Percentiles rank a stretch among this genome's conserved stretches.
Conservation (phyloP, 1,140 invertebrate species). For the Meteorus sp. region DNA sequence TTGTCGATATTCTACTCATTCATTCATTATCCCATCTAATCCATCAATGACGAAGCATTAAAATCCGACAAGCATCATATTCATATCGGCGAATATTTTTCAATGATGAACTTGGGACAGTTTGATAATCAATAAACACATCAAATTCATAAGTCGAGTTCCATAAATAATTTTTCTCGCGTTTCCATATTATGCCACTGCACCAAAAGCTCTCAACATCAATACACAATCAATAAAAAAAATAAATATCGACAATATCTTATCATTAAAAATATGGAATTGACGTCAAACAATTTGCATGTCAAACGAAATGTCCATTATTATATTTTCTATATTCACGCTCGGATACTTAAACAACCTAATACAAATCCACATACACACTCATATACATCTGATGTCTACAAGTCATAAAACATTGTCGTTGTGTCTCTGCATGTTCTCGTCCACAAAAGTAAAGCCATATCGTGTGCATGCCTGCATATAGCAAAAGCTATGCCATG, state of each 20-base stretch:
- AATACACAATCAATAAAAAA: background rate
- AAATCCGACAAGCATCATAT: too few relatives aligned
- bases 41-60: too few relatives aligned
- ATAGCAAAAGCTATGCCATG: conserved; percentile 29
- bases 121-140: too few relatives aligned
- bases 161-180: too few relatives aligned
- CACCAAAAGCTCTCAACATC: too few relatives aligned
- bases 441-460: conserved; percentile 15
- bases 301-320: conserved; percentile 41
- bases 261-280: conserved; percentile 27
- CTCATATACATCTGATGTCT: conserved; percentile 46
- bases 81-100: too few relatives aligned
- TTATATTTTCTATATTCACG: conserved; percentile 42
- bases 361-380: too few relatives aligned
- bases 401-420: conserved; percentile 39
- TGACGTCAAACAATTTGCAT: conserved; percentile 37
- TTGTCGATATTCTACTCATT: too few relatives aligned
- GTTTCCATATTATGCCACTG: too few relatives aligned
- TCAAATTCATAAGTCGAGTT: too few relatives aligned
- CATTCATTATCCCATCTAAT: too few relatives aligned
- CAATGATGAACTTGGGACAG: too few relatives aligned
- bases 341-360: conserved; percentile 41
- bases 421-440: conserved; percentile 9
- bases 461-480: conserved; percentile 27
- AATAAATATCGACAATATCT: background rate